These are phyloP conservation scores for Cyprinodon brontotheroides DNA, from an alignment of 2,113 vertebrate species.

Conservation along the genomic window DNA sequence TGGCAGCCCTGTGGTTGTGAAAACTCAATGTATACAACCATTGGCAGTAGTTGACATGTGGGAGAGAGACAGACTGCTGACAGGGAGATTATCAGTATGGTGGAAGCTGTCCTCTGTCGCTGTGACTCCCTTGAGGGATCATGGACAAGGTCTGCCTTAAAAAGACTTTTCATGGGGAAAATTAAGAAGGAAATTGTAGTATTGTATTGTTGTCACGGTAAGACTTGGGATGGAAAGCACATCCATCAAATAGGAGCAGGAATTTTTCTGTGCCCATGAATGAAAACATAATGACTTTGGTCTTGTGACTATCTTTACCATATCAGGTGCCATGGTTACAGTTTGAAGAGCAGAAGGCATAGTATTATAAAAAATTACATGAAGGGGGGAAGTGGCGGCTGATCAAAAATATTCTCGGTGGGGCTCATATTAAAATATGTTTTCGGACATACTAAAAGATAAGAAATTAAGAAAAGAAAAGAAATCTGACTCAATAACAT, in stretches of 20 bases:
- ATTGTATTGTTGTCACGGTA: conserved; percentile 21
- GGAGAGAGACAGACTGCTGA: conserved; percentile 68
- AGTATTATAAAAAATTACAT: conserved; percentile 22
- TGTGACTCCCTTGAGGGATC: conserved; percentile 58
- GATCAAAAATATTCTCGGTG: no score
- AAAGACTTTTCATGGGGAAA: conserved; percentile 34
- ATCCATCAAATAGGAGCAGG: conserved; percentile 24
- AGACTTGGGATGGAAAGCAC: conserved; percentile 8
- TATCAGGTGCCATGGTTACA: conserved; percentile 26
- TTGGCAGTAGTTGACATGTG: conserved; percentile 64
- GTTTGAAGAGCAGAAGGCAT: conserved; percentile 25
- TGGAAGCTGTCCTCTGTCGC: conserved; percentile 56
- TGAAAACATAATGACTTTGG: conserved; percentile 35
- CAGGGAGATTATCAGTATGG: conserved; percentile 73
- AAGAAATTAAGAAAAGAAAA: no score
- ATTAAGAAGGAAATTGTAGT: conserved; percentile 38
- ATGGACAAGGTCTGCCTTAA: conserved; percentile 37
- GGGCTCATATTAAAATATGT: no score
- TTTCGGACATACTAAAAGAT: no score
- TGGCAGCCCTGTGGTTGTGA: conserved; percentile 58
- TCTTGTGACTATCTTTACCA: conserved; percentile 28
- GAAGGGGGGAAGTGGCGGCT: background rate
- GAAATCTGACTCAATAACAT: no score
- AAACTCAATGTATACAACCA: conserved; percentile 57
- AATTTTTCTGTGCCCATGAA: conserved; percentile 29